Base-by-base conservation (phyloP, 2,113 vertebrate species). In the Clarias macrocephalus region DNA sequence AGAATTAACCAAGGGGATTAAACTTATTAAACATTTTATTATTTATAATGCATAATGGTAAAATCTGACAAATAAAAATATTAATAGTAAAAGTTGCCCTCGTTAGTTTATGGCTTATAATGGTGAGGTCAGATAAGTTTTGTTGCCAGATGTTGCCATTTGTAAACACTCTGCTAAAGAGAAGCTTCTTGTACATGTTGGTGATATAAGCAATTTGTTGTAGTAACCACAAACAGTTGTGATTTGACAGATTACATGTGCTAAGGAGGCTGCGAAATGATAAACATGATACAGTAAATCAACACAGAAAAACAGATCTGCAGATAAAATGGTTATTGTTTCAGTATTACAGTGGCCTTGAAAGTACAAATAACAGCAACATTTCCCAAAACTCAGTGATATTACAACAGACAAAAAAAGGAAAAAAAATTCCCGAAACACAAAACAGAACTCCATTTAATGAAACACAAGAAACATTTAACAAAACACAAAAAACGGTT, bases 131-230 rank as follows among this genome's bases (percentile, higher is more conserved):
- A 30, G 23, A 56, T 28, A 66, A 82, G 52, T 60, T 48, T 77
- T 82, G 79, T 86, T 19, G 83, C 88, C 84, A 84, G 76, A 82
- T 91, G 48, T 48, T 48, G 48, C 7, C 76, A 63, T 87, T 63
- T 89, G 88, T 90, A 91, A 88, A 92, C 89, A 89, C 82, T 81
- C 28, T 84, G 80, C 75, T 90, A 80, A 87, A 63, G 54, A 57
- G 80, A 77, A 84, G 80, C 62, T 88, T 33, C 80, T 77, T 65
- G 75, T 25, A 5, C 83, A 56, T 68, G 66, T 66, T 70, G 68
- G 33, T 4, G 70, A 83, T 84, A 89, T 90, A 92, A 90, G 77
- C 84, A 80, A 66, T 16, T 37, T 48, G 57, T 75, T 83, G 60
- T 80, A 79, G 83, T 56, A 82, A 82, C 18, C 76, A 84, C 73